These are phyloP conservation scores for Petroica traversi DNA, from an alignment of 2,113 vertebrate genomes.

Conservation along the genomic window DNA sequence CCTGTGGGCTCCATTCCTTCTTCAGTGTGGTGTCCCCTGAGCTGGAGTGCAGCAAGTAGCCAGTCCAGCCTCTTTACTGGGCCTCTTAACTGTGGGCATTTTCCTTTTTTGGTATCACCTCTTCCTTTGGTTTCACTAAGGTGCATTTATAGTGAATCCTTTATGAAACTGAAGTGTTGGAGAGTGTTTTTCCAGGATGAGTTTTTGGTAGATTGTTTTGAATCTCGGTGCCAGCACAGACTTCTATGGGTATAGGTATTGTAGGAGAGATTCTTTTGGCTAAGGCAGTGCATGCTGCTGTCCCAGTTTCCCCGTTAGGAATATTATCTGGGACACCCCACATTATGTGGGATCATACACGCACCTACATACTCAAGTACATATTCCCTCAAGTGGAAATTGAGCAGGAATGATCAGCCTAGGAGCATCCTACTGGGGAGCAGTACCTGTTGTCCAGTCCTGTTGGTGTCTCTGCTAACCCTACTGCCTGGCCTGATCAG, in stretches of 20 bases:
- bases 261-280: background rate
- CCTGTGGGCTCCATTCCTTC: background rate
- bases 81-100: background rate
- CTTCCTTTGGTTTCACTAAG: background rate
- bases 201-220: background rate
- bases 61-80: background rate
- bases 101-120: background rate
- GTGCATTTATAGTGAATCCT: background rate
- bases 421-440: background rate
- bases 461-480: constrained; percentile 11
- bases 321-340: background rate
- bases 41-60: background rate
- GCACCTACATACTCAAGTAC: background rate
- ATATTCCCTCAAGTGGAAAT: background rate
- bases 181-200: background rate
- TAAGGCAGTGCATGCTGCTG: background rate
- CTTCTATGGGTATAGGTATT: background rate
- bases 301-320: background rate
- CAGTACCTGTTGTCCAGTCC: background rate
- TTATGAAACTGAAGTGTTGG: background rate
- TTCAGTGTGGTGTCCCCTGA: background rate
- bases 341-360: background rate
- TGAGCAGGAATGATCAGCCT: background rate
- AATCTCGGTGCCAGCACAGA: background rate
- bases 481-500: constrained; percentile 44